Evolutionary conservation across 1,140 invertebrate genomes (phyloP).

Genomic region (Odontomachus brunneus): DNA sequence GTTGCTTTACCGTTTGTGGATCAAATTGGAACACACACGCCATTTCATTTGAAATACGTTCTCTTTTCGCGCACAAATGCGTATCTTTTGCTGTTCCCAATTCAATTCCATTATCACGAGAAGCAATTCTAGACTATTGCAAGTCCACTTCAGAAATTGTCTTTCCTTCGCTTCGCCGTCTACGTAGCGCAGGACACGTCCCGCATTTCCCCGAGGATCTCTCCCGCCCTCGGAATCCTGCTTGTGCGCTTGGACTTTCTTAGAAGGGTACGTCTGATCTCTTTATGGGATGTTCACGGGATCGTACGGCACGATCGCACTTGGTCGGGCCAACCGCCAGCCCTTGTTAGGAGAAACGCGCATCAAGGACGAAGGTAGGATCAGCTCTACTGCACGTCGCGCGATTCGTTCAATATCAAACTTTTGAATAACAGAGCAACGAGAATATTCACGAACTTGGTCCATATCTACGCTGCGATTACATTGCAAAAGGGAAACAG

Average conservation of each 20-base stretch:
- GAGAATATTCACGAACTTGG: too few relatives aligned
- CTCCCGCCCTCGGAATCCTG: conserved; percentile 54
- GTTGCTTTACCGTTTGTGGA: too few relatives aligned
- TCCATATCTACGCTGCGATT: too few relatives aligned
- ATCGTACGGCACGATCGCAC: conserved; percentile 35
- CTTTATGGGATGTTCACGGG: conserved; percentile 66
- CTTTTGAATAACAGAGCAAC: not conserved
- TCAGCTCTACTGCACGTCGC: conserved; percentile 52
- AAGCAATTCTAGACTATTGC: too few relatives aligned
- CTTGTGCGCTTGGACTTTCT: conserved; percentile 48
- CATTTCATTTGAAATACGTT: too few relatives aligned
- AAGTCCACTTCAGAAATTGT: conserved; percentile 24
- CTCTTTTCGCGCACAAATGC: too few relatives aligned
- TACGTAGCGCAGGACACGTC: not conserved
- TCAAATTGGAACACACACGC: too few relatives aligned
- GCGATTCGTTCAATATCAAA: not conserved
- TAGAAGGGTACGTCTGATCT: conserved; percentile 49
- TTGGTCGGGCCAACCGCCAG: conserved; percentile 63
- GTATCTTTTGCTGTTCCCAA: too few relatives aligned
- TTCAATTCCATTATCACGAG: too few relatives aligned
- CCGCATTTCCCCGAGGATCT: conserved; percentile 19
- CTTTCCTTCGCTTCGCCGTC: conserved; percentile 17
- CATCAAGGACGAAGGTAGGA: conserved; percentile 70
- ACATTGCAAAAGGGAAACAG: too few relatives aligned
- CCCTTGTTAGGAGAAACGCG: conserved; percentile 76